These are phyloP conservation scores for Periophthalmus modestus DNA, from an alignment of 2,113 vertebrate species.

Conservation along the genomic window DNA sequence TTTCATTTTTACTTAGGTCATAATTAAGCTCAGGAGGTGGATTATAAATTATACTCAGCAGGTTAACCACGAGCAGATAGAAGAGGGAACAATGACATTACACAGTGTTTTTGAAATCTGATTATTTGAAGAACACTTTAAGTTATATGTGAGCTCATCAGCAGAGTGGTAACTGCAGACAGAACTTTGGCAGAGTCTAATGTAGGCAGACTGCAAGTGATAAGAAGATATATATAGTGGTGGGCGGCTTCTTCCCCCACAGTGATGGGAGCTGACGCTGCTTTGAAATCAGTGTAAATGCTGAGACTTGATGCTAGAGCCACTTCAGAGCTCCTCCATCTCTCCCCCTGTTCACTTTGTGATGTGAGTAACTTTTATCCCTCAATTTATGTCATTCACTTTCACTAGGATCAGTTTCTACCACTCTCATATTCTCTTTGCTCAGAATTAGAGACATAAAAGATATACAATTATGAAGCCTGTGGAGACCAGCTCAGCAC, in stretches of 20 bases:
- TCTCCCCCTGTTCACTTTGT: slow-evolving; percentile 10
- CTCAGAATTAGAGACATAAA: slow-evolving; percentile 3
- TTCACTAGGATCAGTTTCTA: background rate
- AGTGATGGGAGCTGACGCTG: background rate
- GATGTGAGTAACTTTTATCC: slow-evolving; percentile 32
- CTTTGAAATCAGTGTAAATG: slow-evolving; percentile 17
- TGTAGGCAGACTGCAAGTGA: too few species aligned
- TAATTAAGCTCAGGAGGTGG: slow-evolving; percentile 63
- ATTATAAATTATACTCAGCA: slow-evolving; percentile 20
- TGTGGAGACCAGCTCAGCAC: background rate
- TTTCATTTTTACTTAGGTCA: slow-evolving; percentile 46
- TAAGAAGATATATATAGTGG: background rate
- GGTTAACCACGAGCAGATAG: background rate
- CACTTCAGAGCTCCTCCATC: slow-evolving; percentile 16
- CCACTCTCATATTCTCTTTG: slow-evolving; percentile 23
- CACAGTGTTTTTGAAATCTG: too few species aligned
- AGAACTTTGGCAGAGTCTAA: too few species aligned
- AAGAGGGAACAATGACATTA: background rate
- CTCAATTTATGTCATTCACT: slow-evolving; percentile 4
- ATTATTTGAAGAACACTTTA: too few species aligned
- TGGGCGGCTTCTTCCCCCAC: background rate
- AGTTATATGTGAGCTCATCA: too few species aligned
- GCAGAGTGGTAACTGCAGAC: too few species aligned
- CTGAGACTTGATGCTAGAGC: slow-evolving; percentile 2
- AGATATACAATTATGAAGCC: slow-evolving; percentile 1